Conservation (phyloP, 2,797 vertebrate genomes). For the Lagodon rhomboides region DNA sequence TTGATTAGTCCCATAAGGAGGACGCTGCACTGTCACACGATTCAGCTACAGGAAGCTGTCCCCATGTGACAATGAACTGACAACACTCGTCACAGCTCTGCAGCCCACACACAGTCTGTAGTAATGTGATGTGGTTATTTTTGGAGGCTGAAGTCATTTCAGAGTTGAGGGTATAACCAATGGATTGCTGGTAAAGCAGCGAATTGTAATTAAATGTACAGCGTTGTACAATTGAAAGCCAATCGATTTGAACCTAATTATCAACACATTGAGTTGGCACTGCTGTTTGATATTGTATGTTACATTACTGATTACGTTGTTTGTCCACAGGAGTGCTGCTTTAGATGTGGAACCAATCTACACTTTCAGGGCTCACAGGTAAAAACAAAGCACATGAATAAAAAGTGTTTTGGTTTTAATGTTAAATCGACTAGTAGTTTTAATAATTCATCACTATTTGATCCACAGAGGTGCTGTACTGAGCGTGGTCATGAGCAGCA, state of each 20-base stretch:
- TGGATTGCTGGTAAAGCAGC: background rate
- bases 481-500: constrained; percentile 96
- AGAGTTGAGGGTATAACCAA: background rate
- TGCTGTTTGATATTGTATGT: background rate
- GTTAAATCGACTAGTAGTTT: background rate
- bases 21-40: constrained; percentile 7
- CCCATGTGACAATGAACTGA: constrained; percentile 43
- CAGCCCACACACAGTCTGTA: constrained; percentile 40
- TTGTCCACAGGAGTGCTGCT: constrained; percentile 91
- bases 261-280: background rate
- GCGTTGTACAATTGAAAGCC: background rate
- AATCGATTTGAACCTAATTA: background rate
- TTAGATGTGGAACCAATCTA: constrained; percentile 99
- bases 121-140: constrained; percentile 35
- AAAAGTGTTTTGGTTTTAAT: background rate
- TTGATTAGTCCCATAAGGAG: constrained; percentile 10
- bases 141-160: constrained; percentile 31
- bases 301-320: constrained; percentile 12
- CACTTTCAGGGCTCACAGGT: constrained; percentile 98
- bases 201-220: background rate
- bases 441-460: background rate
- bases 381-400: constrained; percentile 35
- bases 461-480: constrained; percentile 93
- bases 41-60: constrained; percentile 35
- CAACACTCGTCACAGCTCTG: constrained; percentile 25